Base-by-base conservation (phyloP, 2,797 vertebrate genomes). In the Neoniphon sammara region DNA sequence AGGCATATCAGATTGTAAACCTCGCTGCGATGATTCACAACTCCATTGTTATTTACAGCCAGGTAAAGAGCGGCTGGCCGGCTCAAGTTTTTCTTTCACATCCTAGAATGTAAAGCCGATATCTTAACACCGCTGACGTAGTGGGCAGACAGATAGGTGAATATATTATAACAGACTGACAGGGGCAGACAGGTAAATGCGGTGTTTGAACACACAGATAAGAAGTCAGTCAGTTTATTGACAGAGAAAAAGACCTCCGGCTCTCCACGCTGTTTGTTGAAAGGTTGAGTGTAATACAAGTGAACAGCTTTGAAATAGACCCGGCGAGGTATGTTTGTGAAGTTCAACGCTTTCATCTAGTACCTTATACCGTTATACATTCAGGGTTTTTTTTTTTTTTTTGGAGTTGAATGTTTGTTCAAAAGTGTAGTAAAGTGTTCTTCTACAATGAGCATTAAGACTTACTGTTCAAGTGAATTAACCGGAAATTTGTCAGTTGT, bases 1-100 rank as follows among this genome's bases (percentile, higher is more conserved):
- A 30, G n/a, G 34, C 23, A 0, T 78, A 82, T 83, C 76, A 50
- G 47, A 78, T 34, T 73, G 74, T 77, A 83, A 82, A 87, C 44
- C 50, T 18, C n/a, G 53, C 4, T 0, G n/a, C n/a, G 18, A 49
- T 36, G 49, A 44, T 55, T 59, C 64, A 60, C 1, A 27, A 65
- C 49, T 65, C 20, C 20, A 77, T 77, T 85, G 39, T 78, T 69
- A 30, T 42, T 9, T 31, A 53, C 52, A 36, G 74, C 23, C 56
- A 31, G 12, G 27, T 53, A 70, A 66, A 76, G 36, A 36, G 27
- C 73, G 61, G 2, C 27, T 47, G 39, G 46, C 55, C 69, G 53
- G 30, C 20, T 9, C 70, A 61, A 44, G 46, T 31, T 67, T 67
- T 54, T 31, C n/a, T 61, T 18, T 3, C 18, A 12, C 11, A 21